phyloP scores from a whole-genome alignment of 2,113 vertebrate genomes.

The Onychostoma macrolepis region DNA sequence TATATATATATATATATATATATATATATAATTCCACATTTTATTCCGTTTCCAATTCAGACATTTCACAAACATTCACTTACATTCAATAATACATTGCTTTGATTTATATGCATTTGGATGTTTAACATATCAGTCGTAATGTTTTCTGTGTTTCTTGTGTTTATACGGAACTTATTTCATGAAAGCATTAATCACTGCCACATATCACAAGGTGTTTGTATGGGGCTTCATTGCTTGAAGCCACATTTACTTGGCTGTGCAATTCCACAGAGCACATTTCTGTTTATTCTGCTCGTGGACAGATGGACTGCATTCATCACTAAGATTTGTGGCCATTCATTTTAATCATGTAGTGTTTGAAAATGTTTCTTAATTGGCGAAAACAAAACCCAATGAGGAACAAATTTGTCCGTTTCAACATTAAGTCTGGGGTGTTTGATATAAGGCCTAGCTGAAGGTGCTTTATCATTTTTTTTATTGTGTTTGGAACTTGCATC shows the following conservation, averaged over 20 bases:
- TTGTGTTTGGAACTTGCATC: neutral
- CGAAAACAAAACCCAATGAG: neutral
- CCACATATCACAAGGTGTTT: neutral
- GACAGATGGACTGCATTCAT: conserved; percentile 3
- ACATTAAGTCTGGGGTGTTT: neutral
- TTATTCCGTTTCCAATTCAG: too few relatives aligned
- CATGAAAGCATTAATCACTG: neutral
- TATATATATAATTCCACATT: too few relatives aligned
- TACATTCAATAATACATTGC: neutral
- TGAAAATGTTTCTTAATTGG: conserved; percentile 15
- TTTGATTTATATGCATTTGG: neutral
- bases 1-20: too few relatives aligned
- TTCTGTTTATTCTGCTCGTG: conserved; percentile 8
- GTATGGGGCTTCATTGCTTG: neutral
- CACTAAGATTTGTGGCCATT: neutral
- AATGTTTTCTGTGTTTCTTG: neutral
- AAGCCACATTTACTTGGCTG: neutral
- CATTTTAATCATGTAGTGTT: neutral
- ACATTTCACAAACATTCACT: neutral
- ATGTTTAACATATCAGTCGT: neutral
- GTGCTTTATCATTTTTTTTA: neutral
- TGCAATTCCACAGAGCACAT: neutral
- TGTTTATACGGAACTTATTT: neutral
- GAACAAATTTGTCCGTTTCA: neutral
- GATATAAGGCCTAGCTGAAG: neutral